Evolutionary conservation across 2,113 vertebrate species (phyloP).

Genomic region (Vicugna pacos): DNA sequence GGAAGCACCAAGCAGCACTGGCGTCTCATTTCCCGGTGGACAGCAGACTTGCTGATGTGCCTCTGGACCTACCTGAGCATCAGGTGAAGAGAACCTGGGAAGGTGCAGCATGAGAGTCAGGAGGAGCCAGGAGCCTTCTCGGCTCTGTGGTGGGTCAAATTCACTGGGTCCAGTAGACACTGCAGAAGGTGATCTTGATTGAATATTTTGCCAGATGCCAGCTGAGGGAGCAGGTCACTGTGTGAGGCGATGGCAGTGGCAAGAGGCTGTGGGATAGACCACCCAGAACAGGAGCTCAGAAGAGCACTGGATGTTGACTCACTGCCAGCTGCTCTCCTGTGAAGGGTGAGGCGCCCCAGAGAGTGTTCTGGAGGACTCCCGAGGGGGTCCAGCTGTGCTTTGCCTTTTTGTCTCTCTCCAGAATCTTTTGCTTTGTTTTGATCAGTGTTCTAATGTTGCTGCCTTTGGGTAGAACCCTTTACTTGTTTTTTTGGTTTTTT

Average conservation of each 20-base stretch:
- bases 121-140: background rate
- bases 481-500: background rate
- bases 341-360: no score
- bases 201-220: background rate
- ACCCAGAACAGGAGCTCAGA: background rate
- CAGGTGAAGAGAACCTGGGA: background rate
- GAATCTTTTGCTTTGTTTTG: background rate
- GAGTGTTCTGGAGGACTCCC: background rate
- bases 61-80: background rate
- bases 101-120: background rate
- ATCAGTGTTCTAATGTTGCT: conserved; percentile 7
- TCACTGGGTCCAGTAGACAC: background rate
- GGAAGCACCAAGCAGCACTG: background rate
- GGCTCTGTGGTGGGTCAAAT: background rate
- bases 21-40: background rate
- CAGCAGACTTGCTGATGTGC: background rate
- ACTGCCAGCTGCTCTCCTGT: background rate
- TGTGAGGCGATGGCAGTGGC: background rate
- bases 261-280: background rate
- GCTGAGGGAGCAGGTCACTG: background rate
- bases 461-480: background rate
- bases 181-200: background rate
- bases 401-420: background rate
- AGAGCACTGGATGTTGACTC: background rate
- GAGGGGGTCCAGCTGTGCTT: background rate